A percentile compares a stretch with the other conserved stretches of the same genome.
phyloP scores from a whole-genome alignment of 1,140 invertebrate genomes.

The Scaptomyza pallida region DNA sequence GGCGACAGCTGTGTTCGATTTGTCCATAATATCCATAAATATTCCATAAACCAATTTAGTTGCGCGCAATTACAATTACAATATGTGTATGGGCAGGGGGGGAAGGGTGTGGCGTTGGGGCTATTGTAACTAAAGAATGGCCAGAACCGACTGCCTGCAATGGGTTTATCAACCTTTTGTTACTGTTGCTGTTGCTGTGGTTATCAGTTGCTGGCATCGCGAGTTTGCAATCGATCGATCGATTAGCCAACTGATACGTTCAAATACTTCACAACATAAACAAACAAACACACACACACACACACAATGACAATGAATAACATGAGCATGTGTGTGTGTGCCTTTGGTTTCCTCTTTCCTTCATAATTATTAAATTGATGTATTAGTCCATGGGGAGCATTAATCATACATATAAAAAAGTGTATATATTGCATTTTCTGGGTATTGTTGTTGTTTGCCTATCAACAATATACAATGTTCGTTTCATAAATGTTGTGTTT shows the following conservation, averaged over 20 bases:
- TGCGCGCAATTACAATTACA: conserved; percentile 71
- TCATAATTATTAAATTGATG: conserved; percentile 72
- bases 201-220: conserved; percentile 62
- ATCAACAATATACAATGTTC: not conserved
- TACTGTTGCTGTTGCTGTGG: conserved; percentile 57
- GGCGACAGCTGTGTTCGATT: conserved; percentile 47
- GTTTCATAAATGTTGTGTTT: not conserved
- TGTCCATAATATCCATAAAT: conserved; percentile 62
- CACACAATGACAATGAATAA: conserved; percentile 1
- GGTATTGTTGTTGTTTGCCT: conserved; percentile 6
- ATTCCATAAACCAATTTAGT: conserved; percentile 73
- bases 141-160: conserved; percentile 24
- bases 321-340: conserved; percentile 19
- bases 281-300: conserved; percentile 29
- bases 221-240: conserved; percentile 70
- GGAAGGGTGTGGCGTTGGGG: not conserved
- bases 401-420: conserved; percentile 35
- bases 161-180: conserved; percentile 73
- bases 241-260: conserved; percentile 70
- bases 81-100: conserved; percentile 10
- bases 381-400: conserved; percentile 58
- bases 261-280: conserved; percentile 52
- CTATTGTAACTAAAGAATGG: conserved; percentile 11
- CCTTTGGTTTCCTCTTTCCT: conserved; percentile 35
- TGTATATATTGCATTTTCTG: conserved; percentile 11